These are phyloP conservation scores for Synergus itoensis DNA, from an alignment of 2,888 invertebrate species.

Conservation along the genomic window DNA sequence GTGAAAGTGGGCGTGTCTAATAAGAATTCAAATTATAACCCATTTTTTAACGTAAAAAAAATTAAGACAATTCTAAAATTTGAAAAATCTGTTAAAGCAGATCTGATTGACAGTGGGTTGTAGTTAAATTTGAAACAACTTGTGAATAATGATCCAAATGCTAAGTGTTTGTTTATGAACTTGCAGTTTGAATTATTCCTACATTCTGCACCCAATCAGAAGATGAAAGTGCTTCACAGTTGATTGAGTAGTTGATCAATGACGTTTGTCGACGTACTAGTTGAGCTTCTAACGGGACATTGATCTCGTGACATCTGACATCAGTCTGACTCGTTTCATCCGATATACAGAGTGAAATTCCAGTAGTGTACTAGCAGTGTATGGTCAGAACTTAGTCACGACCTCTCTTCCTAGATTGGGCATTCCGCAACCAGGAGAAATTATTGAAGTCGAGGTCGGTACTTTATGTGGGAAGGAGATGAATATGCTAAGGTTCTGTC, in stretches of 20 bases:
- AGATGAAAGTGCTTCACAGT: not conserved
- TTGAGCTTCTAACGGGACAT: conserved; percentile 30
- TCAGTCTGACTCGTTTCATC: conserved; percentile 8
- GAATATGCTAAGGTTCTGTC: conserved; percentile 38
- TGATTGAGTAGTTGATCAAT: conserved; percentile 29
- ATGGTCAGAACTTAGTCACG: conserved; percentile 7
- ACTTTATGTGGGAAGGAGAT: conserved; percentile 20
- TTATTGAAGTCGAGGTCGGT: conserved; percentile 38
- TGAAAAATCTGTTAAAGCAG: too few relatives aligned
- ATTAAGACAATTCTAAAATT: too few relatives aligned
- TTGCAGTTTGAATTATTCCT: not conserved
- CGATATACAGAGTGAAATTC: conserved; percentile 20
- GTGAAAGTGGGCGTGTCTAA: too few relatives aligned
- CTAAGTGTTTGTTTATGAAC: not conserved
- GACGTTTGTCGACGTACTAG: conserved; percentile 22
- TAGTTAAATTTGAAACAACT: too few relatives aligned
- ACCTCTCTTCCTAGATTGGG: conserved; percentile 30
- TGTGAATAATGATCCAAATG: not conserved
- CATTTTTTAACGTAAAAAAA: too few relatives aligned
- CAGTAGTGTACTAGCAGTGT: not conserved
- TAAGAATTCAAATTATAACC: too few relatives aligned
- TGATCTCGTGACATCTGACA: conserved; percentile 20
- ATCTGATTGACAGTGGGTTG: too few relatives aligned
- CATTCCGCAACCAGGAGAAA: conserved; percentile 21
- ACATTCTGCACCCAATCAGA: not conserved